Base-by-base conservation (phyloP, 2,797 vertebrate genomes). In the Anguilla pacifica region DNA sequence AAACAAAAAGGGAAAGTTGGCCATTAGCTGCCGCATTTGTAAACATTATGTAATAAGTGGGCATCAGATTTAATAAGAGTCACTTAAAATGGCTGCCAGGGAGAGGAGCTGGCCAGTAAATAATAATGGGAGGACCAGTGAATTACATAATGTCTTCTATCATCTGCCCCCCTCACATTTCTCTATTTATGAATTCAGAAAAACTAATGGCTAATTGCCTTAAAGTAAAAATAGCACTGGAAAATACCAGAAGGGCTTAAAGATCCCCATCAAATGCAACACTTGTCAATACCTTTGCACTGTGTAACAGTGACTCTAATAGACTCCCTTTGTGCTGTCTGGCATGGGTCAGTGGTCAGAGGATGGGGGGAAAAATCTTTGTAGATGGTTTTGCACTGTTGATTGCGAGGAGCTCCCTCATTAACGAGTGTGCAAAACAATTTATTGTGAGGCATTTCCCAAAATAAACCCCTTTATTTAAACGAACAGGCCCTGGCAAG, bases 371-470 rank as follows among this genome's bases (percentile, higher is more conserved):
- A 46, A 46, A 46, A 46, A 93, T 31, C 95, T 96, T 94, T 95
- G 95, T 94, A 96, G 96, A 96, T 95, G 93, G 94, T 96, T 96
- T 95, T 93, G 92, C 88, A 94, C 93, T 94, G 93, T 93, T 96
- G 95, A 96, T 91, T 91, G 88, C 94, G 94, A 96, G 88, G 96
- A 95, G 95, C 94, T 94, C 94, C 96, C 96, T 97, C 96, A 97
- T 97, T 97, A 97, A 95, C 55, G 94, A 96, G 95, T 96, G 94
- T 96, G 94, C 95, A 95, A 94, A 96, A 95, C 96, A 96, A 96
- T 96, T 96, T 96, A 96, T 97, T 97, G 96, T 96, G 95, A 96
- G 95, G 94, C 95, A 96, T 96, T 96, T 97, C 96, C 96, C 95
- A 96, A 97, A 97, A 97, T 97, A 97, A 96, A 96, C 95, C 90